These are phyloP conservation scores for Lycocerus yunnanus DNA, from an alignment of 2,888 invertebrate genomes.

Conservation along the genomic window DNA sequence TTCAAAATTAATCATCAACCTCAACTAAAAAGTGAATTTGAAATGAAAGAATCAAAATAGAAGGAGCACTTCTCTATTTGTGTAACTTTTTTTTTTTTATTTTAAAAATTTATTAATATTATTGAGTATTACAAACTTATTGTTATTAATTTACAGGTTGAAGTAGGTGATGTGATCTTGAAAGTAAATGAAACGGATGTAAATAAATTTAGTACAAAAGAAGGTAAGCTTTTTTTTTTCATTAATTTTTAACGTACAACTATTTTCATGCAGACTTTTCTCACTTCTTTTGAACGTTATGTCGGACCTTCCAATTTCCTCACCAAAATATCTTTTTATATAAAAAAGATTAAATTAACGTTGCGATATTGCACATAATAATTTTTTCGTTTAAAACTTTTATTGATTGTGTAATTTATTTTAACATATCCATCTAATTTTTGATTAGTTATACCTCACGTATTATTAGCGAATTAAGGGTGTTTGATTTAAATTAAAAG, in stretches of 20 bases:
- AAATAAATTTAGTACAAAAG: conserved; percentile 89
- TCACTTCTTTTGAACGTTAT: neutral
- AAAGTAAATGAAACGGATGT: conserved; percentile 94
- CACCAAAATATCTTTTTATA: neutral
- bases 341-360: neutral
- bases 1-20: neutral
- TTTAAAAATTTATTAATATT: neutral
- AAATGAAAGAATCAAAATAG: neutral
- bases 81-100: neutral
- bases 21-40: neutral
- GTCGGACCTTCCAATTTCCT: neutral
- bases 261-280: neutral
- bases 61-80: neutral
- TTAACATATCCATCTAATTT: neutral
- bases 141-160: conserved; percentile 71
- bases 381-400: neutral
- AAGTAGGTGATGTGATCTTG: conserved; percentile 92
- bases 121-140: neutral
- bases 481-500: neutral
- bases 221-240: conserved; percentile 66
- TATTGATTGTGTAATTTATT: neutral
- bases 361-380: neutral
- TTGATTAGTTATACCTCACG: neutral
- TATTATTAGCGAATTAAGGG: neutral
- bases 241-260: neutral